These are phyloP conservation scores for Macaria liturata DNA, from an alignment of 2,888 invertebrate species.

Conservation along the genomic window DNA sequence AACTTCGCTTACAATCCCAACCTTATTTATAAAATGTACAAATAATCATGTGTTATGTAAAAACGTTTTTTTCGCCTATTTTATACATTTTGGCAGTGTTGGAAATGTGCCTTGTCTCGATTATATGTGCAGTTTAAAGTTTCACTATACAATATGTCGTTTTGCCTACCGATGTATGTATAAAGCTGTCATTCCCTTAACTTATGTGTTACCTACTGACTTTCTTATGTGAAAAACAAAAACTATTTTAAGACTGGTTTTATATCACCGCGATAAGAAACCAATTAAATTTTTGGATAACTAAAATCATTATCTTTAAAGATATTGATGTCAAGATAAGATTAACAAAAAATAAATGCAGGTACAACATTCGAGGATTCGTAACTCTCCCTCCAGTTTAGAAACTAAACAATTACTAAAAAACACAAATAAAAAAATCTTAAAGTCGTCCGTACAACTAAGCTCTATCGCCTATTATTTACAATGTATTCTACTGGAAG, in stretches of 20 bases:
- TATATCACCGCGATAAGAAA: conserved; percentile 63
- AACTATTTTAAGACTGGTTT: conserved; percentile 62
- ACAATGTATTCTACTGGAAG: conserved; percentile 80
- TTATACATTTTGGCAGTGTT: conserved; percentile 79
- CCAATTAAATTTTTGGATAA: conserved; percentile 69
- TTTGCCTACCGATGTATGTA: conserved; percentile 69
- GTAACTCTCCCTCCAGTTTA: conserved; percentile 80
- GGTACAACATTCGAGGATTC: conserved; percentile 84
- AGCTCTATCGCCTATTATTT: conserved; percentile 71
- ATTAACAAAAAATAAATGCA: conserved; percentile 82
- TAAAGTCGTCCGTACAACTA: conserved; percentile 65
- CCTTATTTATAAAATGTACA: conserved; percentile 77
- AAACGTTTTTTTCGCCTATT: conserved; percentile 56
- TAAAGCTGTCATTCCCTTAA: conserved; percentile 80
- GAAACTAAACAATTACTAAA: conserved; percentile 79
- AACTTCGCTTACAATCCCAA: conserved; percentile 78
- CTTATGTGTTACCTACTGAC: conserved; percentile 75
- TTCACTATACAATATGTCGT: conserved; percentile 52
- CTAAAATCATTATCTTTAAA: conserved; percentile 71
- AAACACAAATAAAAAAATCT: conserved; percentile 62
- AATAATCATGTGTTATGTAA: conserved; percentile 65
- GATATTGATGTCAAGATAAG: conserved; percentile 78
- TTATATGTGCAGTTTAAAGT: conserved; percentile 59
- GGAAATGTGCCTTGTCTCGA: conserved; percentile 83
- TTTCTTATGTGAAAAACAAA: conserved; percentile 70